Evolutionary conservation across 2,888 invertebrate species (phyloP), one percentile per base, ranked within the genome.

Genomic region (Chirona hameri): DNA sequence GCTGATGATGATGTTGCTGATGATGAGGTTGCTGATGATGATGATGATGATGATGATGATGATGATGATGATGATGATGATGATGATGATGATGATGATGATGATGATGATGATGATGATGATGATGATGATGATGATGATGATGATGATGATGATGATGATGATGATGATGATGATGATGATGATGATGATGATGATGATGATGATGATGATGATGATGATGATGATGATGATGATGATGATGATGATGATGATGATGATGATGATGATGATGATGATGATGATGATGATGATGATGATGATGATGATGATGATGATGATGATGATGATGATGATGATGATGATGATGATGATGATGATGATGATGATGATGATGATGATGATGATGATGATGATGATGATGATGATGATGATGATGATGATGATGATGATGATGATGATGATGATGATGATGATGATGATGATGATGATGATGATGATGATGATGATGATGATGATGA

Each of bases 21-120:
- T n/a, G n/a, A n/a, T n/a, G n/a, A n/a, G n/a, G n/a, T n/a, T n/a
- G n/a, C n/a, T n/a, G n/a, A n/a, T n/a, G n/a, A n/a, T n/a, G n/a
- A n/a, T n/a, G n/a, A n/a, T n/a, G n/a, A n/a, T n/a, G n/a, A n/a
- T n/a, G n/a, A n/a, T n/a, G n/a, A n/a, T n/a, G n/a, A n/a, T n/a
- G n/a, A n/a, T n/a, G n/a, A n/a, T n/a, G 65, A 65, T 65, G 65
- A 65, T 65, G 65, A 65, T 65, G 65, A 65, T 65, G 65, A 65
- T 65, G 65, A 65, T 65, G 65, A 65, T 65, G 65, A 65, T 65
- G n/a, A n/a, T n/a, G 65, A 65, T n/a, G 65, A 65, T n/a, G 65
- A 65, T n/a, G 65, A 65, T n/a, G 65, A 65, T n/a, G 65, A 65
- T n/a, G 65, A 65, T n/a, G 65, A 65, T n/a, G 65, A n/a, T 21